Base-by-base conservation (phyloP, 30 jellyfish, hydroid and myxozoan genomes). In the Chrysaora quinquecirrha region DNA sequence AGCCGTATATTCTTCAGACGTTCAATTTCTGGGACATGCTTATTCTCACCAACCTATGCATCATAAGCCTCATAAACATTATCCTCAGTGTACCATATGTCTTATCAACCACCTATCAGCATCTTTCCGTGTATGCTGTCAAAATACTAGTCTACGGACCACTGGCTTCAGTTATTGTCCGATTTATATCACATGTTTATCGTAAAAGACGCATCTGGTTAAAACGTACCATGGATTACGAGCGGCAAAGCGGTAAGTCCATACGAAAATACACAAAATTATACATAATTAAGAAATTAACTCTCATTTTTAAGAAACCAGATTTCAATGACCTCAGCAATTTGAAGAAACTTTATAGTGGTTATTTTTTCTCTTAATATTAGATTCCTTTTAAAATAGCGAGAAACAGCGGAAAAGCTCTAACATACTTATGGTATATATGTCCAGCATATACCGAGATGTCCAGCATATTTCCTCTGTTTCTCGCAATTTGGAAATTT, bases 11-110 rank as follows among this genome's bases (percentile, higher is more conserved):
- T 70, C 32, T 80, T 20, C 70, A 90, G 92, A 62, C 98, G 30
- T 62, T 82, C 91, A 93, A 93, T 56, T 87, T 86, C 31, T 93
- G 98, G 98, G 98, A 93, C 79, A 68, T 66, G 14, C 56, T 85
- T 1, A 29, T 93, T 25, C 83, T 93, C n/a, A 71, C 91, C 4
- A 77, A 86, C 67, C 70, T 93, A 95, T 76, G 96, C 60, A 22
- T 93, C 0, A 76, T 93, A 62, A 86, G 96, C 34, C 43, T 93
- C 43, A 86, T 93, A 24, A 76, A 93, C 35, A 47, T 93, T 60
- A 86, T 86, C 20, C 89, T 80, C 63, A 68, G 90, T 32, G 96
- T 86, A 16, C 97, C 97, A 11, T 86, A 76, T 86, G 71, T 86
- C 34, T 79, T 96, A 16, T 6, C 89, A 19, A 54, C 29, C 4